Evolutionary conservation across 2,888 invertebrate species (phyloP).

Genomic region (Venusia cambrica): DNA sequence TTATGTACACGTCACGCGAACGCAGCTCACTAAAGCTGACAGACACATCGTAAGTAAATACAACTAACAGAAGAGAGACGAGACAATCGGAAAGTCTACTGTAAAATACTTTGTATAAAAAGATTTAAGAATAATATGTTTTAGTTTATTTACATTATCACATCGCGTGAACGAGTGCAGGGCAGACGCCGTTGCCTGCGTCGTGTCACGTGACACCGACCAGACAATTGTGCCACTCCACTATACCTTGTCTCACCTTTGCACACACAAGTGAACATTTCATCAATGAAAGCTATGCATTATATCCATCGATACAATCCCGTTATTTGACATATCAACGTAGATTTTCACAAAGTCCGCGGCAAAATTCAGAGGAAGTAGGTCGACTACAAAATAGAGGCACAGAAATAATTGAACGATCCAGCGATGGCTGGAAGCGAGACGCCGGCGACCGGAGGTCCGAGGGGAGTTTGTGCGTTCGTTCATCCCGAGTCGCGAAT

Average conservation of each 20-base stretch:
- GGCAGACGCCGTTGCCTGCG: conserved; percentile 28
- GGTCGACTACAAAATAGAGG: conserved; percentile 28
- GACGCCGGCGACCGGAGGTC: conserved; percentile 30
- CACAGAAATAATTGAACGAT: conserved; percentile 53
- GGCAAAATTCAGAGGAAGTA: too few species aligned
- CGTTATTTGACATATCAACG: too few species aligned
- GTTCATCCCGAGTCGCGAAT: conserved; percentile 43
- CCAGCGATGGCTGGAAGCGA: conserved; percentile 38
- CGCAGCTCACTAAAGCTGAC: conserved; percentile 11
- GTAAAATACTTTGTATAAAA: conserved; percentile 58
- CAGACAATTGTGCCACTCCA: too few species aligned
- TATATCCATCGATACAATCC: too few species aligned
- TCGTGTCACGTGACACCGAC: too few species aligned
- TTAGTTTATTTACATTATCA: conserved; percentile 65
- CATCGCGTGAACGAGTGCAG: conserved; percentile 50
- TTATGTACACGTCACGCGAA: conserved; percentile 14
- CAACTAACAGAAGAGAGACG: conserved; percentile 25
- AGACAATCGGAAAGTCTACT: conserved; percentile 32
- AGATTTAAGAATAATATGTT: conserved; percentile 47
- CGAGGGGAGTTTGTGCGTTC: conserved; percentile 52
- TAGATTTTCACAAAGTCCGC: too few species aligned
- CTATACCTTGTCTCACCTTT: too few species aligned
- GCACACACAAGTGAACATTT: too few species aligned
- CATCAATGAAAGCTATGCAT: too few species aligned
- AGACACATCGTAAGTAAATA: conserved; percentile 14